These are phyloP conservation scores for Notocelia uddmanniana DNA, from an alignment of 2,888 invertebrate species.

Conservation along the genomic window DNA sequence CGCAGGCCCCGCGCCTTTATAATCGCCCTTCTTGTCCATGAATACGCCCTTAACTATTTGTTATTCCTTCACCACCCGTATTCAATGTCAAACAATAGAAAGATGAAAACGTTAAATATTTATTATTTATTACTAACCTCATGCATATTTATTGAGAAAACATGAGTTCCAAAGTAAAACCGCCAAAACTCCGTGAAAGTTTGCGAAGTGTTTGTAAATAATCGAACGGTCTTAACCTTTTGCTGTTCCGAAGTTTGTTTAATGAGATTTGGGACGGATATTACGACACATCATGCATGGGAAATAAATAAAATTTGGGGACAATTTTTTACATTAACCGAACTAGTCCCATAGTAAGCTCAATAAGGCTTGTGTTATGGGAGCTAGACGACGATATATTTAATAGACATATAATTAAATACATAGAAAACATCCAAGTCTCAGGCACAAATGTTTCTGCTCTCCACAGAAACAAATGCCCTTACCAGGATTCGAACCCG, in stretches of 20 bases:
- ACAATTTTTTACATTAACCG: too few relatives aligned
- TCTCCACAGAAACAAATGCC: too few relatives aligned
- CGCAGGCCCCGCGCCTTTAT: too few relatives aligned
- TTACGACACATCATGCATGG: neutral
- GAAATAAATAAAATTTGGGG: too few relatives aligned
- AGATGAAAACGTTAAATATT: slow-evolving; percentile 23
- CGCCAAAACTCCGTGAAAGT: slow-evolving; percentile 14
- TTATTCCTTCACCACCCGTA: neutral
- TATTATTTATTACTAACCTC: slow-evolving; percentile 17
- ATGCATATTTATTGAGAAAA: slow-evolving; percentile 33
- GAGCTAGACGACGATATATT: too few relatives aligned
- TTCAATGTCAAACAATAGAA: slow-evolving; percentile 7
- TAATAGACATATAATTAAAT: too few relatives aligned
- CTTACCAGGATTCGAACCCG: too few relatives aligned
- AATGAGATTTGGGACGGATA: neutral
- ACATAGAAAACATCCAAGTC: too few relatives aligned
- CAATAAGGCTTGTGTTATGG: too few relatives aligned
- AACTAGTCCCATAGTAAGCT: too few relatives aligned
- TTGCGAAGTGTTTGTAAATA: slow-evolving; percentile 30
- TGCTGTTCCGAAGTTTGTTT: slow-evolving; percentile 23
- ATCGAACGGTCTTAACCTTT: slow-evolving; percentile 30
- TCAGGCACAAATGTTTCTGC: too few relatives aligned
- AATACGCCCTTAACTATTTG: neutral
- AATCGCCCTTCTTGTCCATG: too few relatives aligned
- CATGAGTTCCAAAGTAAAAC: slow-evolving; percentile 28